phyloP scores from a whole-genome alignment of 2,113 vertebrate genomes.

The Guaruba guarouba region DNA sequence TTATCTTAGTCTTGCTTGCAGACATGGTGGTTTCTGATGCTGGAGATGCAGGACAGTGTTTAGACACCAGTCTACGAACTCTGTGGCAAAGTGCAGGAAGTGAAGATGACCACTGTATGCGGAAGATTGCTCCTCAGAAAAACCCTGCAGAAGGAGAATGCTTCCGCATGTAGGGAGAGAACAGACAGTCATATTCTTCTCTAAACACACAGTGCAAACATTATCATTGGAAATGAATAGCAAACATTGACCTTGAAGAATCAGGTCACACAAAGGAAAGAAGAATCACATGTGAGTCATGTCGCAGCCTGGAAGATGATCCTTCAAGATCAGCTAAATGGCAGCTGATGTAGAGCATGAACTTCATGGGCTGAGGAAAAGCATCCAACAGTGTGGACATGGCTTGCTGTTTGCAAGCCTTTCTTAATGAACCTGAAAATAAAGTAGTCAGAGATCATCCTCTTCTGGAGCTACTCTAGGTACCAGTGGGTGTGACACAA shows the following conservation, averaged over 20 bases:
- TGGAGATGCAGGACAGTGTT: background rate
- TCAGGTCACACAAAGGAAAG: background rate
- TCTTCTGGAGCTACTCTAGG: background rate
- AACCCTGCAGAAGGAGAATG: background rate
- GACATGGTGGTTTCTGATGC: background rate
- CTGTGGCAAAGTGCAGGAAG: background rate
- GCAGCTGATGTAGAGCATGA: background rate
- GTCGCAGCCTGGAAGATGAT: background rate
- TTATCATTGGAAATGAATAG: background rate
- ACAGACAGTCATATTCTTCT: background rate
- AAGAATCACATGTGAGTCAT: fast-evolving
- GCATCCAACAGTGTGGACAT: fast-evolving
- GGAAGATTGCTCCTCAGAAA: background rate
- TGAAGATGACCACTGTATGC: background rate
- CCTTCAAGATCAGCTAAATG: background rate
- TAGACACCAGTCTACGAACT: background rate
- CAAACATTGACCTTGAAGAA: background rate
- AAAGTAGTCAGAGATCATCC: background rate
- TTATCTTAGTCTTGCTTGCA: background rate
- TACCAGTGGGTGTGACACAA: background rate
- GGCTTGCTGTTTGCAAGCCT: background rate
- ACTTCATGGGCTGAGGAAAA: background rate
- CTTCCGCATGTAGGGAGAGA: background rate
- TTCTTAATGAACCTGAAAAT: background rate
- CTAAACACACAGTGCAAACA: background rate